Conservation (phyloP, 2,888 invertebrate species). For the Heterodera filipjevi region DNA sequence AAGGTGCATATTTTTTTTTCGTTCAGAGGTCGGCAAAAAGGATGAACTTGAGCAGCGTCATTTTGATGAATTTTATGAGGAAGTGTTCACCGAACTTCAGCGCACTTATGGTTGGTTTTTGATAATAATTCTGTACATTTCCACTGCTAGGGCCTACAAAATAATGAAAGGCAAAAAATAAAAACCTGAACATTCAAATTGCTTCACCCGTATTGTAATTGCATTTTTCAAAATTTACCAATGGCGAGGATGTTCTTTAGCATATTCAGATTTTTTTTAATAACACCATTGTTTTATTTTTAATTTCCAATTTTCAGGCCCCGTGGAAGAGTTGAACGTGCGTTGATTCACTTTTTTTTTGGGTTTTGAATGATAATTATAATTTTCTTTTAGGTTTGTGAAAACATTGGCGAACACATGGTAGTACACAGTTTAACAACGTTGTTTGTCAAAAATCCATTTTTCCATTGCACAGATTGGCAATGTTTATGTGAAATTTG, state of each 20-base stretch:
- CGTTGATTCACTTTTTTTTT: background rate
- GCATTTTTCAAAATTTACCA: too few relatives aligned
- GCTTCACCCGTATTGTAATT: too few relatives aligned
- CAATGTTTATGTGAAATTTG: slow-evolving; percentile 95
- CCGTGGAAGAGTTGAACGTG: slow-evolving; percentile 98
- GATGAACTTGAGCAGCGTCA: slow-evolving; percentile 89
- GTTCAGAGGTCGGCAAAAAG: slow-evolving; percentile 55
- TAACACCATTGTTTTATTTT: too few relatives aligned
- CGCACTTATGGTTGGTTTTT: slow-evolving; percentile 74
- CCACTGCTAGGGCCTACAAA: too few relatives aligned
- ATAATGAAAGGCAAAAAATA: too few relatives aligned
- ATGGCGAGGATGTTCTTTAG: too few relatives aligned
- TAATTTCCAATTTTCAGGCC: slow-evolving; percentile 68
- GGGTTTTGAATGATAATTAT: background rate
- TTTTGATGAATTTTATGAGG: slow-evolving; percentile 99
- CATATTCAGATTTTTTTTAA: too few relatives aligned
- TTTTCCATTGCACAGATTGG: slow-evolving; percentile 73
- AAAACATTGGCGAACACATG: slow-evolving; percentile 78
- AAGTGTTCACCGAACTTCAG: slow-evolving; percentile 91
- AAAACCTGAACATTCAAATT: too few relatives aligned
- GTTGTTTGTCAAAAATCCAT: slow-evolving; percentile 67
- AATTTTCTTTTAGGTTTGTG: slow-evolving; percentile 77
- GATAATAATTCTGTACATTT: too few relatives aligned
- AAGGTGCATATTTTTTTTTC: background rate
- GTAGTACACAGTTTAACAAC: slow-evolving; percentile 72